Percentiles rank a stretch among this genome's conserved stretches.
These are phyloP conservation scores for Helicoverpa armigera DNA, from an alignment of 1,140 invertebrate species.

Conservation along the genomic window DNA sequence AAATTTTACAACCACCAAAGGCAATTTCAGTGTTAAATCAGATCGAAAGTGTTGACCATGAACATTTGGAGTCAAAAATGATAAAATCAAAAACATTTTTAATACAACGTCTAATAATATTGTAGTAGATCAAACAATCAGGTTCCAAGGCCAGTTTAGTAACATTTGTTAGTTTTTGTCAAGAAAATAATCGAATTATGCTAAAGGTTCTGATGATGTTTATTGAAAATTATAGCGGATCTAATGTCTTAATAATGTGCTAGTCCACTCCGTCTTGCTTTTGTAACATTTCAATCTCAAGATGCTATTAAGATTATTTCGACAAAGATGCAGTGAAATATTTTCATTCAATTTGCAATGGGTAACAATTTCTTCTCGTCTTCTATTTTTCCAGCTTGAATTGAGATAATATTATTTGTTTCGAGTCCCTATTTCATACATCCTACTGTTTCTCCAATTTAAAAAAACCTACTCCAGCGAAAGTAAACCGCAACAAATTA, in stretches of 20 bases:
- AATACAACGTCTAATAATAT: slow-evolving; percentile 27
- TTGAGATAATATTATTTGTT: too few species aligned
- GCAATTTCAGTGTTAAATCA: slow-evolving; percentile 21
- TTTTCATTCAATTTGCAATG: too few species aligned
- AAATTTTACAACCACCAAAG: not conserved
- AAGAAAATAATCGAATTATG: slow-evolving; percentile 16
- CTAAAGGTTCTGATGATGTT: not conserved
- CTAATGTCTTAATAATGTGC: too few species aligned
- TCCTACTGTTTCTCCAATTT: not conserved
- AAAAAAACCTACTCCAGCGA: not conserved
- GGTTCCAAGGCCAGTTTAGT: not conserved
- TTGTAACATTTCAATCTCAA: too few species aligned
- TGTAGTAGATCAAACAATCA: slow-evolving; percentile 33
- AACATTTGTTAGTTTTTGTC: slow-evolving; percentile 6
- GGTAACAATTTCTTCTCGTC: too few species aligned
- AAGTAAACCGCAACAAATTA: slow-evolving; percentile 30
- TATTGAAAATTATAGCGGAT: not conserved
- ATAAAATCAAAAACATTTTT: slow-evolving; percentile 28
- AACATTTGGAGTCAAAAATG: slow-evolving; percentile 24
- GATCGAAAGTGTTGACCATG: slow-evolving; percentile 30
- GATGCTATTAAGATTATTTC: too few species aligned
- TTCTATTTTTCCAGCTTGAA: too few species aligned
- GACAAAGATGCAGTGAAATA: too few species aligned
- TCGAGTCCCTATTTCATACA: not conserved
- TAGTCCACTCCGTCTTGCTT: too few species aligned